Evolutionary conservation across 2,888 invertebrate species (phyloP).

Genomic region (Dicycla oo): DNA sequence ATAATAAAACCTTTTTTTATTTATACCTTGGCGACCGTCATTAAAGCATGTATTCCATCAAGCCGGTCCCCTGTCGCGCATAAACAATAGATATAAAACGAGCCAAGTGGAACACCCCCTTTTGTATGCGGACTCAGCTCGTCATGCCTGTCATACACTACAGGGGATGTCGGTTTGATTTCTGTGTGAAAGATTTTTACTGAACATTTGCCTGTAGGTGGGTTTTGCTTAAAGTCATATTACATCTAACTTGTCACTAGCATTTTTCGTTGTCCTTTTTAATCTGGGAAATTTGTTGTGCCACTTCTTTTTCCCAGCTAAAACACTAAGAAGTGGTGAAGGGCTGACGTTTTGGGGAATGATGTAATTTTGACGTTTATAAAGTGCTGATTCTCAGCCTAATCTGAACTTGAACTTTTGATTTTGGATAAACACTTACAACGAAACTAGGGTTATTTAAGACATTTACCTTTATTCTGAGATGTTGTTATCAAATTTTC

Average conservation of each 20-base stretch:
- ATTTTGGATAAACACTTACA: too few species aligned
- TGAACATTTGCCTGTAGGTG: constrained; percentile 55
- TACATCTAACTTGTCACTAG: background rate
- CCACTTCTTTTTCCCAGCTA: too few species aligned
- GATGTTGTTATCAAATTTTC: background rate
- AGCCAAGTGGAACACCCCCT: constrained; percentile 89
- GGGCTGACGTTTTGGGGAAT: too few species aligned
- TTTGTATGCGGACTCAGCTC: constrained; percentile 82
- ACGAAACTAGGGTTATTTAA: too few species aligned
- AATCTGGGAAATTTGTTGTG: too few species aligned
- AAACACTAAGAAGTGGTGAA: too few species aligned
- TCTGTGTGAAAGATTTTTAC: constrained; percentile 48
- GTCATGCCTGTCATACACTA: constrained; percentile 81
- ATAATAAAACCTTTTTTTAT: constrained; percentile 68
- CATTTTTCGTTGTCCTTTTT: too few species aligned
- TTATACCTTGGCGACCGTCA: constrained; percentile 65
- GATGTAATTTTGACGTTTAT: too few species aligned
- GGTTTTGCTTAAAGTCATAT: background rate
- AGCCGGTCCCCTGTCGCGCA: constrained; percentile 77
- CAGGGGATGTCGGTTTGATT: constrained; percentile 74
- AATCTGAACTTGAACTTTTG: too few species aligned
- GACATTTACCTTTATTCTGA: too few species aligned
- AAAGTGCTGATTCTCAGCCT: too few species aligned
- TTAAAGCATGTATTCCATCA: constrained; percentile 81
- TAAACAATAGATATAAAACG: constrained; percentile 89